phyloP scores from a whole-genome alignment of 2,113 vertebrate genomes.

The Vicugna pacos region DNA sequence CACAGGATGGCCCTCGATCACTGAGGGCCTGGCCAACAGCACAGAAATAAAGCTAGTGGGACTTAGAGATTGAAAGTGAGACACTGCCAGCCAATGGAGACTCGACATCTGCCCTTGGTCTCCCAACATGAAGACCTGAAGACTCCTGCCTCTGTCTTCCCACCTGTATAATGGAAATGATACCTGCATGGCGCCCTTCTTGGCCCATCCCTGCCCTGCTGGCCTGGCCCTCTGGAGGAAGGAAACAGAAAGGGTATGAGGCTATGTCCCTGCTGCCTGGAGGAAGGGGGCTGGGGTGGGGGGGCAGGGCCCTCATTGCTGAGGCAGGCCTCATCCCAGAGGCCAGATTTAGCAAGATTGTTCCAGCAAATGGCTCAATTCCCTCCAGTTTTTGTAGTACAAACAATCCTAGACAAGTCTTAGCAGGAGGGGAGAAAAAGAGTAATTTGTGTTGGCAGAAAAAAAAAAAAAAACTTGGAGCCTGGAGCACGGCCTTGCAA shows the following conservation, averaged over 20 bases:
- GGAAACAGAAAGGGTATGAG: not conserved
- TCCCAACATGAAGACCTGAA: not conserved
- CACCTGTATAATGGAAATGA: not conserved
- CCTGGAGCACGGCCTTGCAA: not conserved
- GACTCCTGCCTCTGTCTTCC: not conserved
- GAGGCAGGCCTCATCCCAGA: not conserved
- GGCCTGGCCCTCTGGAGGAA: not conserved
- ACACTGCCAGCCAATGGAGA: not conserved
- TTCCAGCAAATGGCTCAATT: not conserved
- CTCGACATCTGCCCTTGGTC: not conserved
- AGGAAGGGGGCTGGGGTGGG: fast-evolving
- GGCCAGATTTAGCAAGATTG: not conserved
- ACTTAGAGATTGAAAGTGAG: not conserved
- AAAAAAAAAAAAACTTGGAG: not conserved
- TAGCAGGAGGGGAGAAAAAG: not conserved
- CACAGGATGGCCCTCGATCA: fast-evolving
- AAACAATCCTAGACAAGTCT: constrained; percentile 69
- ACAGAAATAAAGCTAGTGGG: not conserved
- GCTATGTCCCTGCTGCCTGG: too few species aligned
- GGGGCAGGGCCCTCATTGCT: not conserved
- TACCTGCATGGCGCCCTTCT: too few species aligned
- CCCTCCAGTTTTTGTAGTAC: not conserved
- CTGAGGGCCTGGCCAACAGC: fast-evolving
- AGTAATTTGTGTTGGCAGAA: constrained; percentile 20
- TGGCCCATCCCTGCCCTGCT: not conserved